A percentile compares a stretch with the other conserved stretches of the same genome.
Evolutionary conservation across 2,113 vertebrate genomes (phyloP).

Genomic region (Apaloderma vittatum): DNA sequence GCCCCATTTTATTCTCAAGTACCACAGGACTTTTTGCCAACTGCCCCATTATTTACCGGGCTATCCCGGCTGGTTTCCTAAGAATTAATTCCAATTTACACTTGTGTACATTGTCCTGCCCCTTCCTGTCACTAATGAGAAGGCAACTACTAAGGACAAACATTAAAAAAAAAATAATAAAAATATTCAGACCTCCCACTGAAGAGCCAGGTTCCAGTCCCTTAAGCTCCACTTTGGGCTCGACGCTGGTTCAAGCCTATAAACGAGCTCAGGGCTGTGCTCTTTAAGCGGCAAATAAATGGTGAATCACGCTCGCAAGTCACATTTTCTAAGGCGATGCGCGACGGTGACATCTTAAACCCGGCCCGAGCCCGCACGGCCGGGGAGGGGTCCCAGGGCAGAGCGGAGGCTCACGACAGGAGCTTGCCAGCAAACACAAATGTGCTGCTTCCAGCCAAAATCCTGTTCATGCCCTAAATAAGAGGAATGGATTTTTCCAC

Average conservation of each 20-base stretch:
- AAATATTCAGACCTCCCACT: accelerated
- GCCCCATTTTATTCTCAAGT: not conserved
- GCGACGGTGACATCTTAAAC: accelerated
- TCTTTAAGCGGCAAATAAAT: not conserved
- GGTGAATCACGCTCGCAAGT: accelerated
- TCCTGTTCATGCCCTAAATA: not conserved
- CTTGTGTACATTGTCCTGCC: accelerated
- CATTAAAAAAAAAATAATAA: not conserved
- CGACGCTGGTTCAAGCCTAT: accelerated
- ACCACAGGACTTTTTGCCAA: accelerated
- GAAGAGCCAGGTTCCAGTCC: not conserved
- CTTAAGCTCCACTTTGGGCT: not conserved
- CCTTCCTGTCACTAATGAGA: not conserved
- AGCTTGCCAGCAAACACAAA: not conserved
- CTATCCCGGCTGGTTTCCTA: not conserved
- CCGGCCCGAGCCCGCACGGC: not conserved
- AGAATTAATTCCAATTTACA: not conserved
- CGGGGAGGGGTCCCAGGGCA: not conserved
- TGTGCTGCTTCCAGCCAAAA: accelerated
- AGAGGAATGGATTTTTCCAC: accelerated
- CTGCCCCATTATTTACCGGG: not conserved
- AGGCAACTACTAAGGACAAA: not conserved
- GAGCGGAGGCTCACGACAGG: not conserved
- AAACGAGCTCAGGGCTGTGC: not conserved
- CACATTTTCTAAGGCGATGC: accelerated